phyloP scores from a whole-genome alignment of 1,140 invertebrate species.

The Sycobia sp. region DNA sequence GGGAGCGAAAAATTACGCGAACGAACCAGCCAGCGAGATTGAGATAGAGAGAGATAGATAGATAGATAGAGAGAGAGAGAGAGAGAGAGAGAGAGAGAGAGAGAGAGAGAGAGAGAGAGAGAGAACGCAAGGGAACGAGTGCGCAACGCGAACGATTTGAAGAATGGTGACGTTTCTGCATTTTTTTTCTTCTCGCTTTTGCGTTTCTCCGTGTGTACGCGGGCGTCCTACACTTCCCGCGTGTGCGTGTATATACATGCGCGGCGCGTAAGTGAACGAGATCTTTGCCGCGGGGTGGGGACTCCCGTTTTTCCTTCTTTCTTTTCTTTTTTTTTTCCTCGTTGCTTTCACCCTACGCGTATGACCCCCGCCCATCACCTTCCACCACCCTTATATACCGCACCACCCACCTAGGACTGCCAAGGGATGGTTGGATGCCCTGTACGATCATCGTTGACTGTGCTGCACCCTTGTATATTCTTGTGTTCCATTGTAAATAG shows the following conservation, averaged over 20 bases:
- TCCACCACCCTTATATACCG: slow-evolving; percentile 20
- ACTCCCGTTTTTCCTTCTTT: neutral
- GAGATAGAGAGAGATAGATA: too few species aligned
- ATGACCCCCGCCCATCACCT: too few species aligned
- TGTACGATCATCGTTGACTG: neutral
- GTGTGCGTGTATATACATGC: too few species aligned
- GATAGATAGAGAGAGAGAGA: too few species aligned
- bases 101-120: neutral
- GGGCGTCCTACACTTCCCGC: too few species aligned
- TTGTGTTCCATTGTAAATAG: slow-evolving; percentile 25
- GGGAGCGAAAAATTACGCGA: neutral
- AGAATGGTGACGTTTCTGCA: slow-evolving; percentile 24
- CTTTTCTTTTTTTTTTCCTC: slow-evolving; percentile 46
- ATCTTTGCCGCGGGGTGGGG: too few species aligned
- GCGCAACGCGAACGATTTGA: slow-evolving; percentile 21
- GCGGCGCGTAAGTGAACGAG: too few species aligned
- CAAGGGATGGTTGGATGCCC: slow-evolving; percentile 20
- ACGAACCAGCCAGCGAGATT: too few species aligned
- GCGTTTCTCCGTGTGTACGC: neutral
- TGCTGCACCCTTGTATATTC: slow-evolving; percentile 4
- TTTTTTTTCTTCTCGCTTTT: neutral
- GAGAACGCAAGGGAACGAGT: neutral
- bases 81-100: neutral
- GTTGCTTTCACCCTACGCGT: neutral
- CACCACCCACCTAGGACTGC: slow-evolving; percentile 16